A percentile compares a stretch with the other conserved stretches of the same genome.
Conservation (phyloP, 1,140 invertebrate species). For the Drosophila sp. region DNA sequence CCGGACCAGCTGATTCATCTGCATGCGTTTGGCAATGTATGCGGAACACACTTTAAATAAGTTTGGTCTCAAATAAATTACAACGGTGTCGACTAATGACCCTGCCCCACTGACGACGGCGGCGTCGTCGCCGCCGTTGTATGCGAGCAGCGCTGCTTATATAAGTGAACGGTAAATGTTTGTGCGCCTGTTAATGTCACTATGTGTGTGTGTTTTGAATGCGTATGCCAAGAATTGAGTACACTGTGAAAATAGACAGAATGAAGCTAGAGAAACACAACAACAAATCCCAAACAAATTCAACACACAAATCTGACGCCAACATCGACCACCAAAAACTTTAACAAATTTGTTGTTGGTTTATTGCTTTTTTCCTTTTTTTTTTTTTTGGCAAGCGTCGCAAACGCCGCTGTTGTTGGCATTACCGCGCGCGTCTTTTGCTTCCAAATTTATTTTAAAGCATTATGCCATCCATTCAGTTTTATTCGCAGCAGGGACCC, state of each 20-base stretch:
- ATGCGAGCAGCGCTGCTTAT: conserved; percentile 50
- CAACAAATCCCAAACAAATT: conserved; percentile 58
- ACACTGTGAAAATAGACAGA: conserved; percentile 62
- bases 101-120: conserved; percentile 70
- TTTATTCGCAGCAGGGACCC: conserved; percentile 37
- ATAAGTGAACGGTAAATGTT: conserved; percentile 62
- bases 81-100: conserved; percentile 73
- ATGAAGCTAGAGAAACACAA: conserved; percentile 40
- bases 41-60: conserved; percentile 54
- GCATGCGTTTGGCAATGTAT: conserved; percentile 33
- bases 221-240: conserved; percentile 63
- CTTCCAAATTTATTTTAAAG: conserved; percentile 81
- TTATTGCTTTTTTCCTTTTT: conserved; percentile 17
- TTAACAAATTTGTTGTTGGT: conserved; percentile 64
- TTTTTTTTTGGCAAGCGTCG: conserved; percentile 68
- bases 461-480: conserved; percentile 75
- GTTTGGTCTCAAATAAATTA: conserved; percentile 38
- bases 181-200: conserved; percentile 15
- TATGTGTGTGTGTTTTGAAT: conserved; percentile 48
- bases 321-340: conserved; percentile 43
- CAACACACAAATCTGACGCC: conserved; percentile 42
- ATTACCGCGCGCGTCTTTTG: conserved; percentile 7
- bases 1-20: conserved; percentile 69
- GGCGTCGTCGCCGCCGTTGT: conserved; percentile 4
- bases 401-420: conserved; percentile 33